Base-by-base conservation (phyloP, 2,113 vertebrate genomes). In the Hydropotes inermis region DNA sequence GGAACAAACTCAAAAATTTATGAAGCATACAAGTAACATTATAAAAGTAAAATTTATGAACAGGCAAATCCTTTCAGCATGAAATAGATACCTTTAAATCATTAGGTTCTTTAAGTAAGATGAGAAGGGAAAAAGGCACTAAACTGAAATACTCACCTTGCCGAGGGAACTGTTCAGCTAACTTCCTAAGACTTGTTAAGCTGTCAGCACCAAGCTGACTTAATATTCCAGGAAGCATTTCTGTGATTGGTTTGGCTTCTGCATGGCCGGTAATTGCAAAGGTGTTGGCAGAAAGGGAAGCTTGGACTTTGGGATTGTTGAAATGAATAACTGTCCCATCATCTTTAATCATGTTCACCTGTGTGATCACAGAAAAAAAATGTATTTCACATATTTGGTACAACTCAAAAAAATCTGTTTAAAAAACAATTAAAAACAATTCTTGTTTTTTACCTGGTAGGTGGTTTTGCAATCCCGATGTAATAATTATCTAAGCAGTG, bases 321-420 rank as follows among this genome's bases (percentile, higher is more conserved):
- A 99, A 99, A 98, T 99, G 99, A 99, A 99, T 99, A 98, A 99
- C 99, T 16, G 99, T 99, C 61, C 99, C 99, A 82, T 99, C 99
- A 43, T 99, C 99, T 99, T 99, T 99, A 96, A 99, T 99, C 99
- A 99, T 99, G 98, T 99, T 99, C 98, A 99, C 99, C 99, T 99
- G 98, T 96, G 97, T 50, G 95, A 98, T 98, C 9, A 98, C 0
- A 96, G 87, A 81, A 97, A 98, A 98, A 95, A 86, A 98, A 91
- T 30, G n/a, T 57, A 96, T 78, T 98, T 93, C 50, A 98, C 55
- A 94, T 55, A 85, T 14, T 54, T 93, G 52, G 54, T 33, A 93
- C 36, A 87, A 97, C 25, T 94, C 81, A 94, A 97, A 97, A 50
- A 95, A 2, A 87, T 39, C 11, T 91, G 76, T 76, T 61, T 16